phyloP scores from a whole-genome alignment of 2,797 vertebrate genomes.

The Hemibagrus guttatus region DNA sequence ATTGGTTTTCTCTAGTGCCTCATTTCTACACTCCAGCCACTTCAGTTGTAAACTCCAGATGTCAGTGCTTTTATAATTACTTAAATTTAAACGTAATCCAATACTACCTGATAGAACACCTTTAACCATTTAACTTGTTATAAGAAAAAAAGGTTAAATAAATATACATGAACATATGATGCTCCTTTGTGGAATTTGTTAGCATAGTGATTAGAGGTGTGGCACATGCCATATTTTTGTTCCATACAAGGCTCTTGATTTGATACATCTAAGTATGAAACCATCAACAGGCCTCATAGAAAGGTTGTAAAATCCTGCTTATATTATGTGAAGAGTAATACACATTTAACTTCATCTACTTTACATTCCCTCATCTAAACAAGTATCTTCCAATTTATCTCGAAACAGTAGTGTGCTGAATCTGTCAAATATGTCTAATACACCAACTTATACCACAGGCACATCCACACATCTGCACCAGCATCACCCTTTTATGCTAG shows the following conservation, averaged over 20 bases:
- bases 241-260: neutral
- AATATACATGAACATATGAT: neutral
- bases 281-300: neutral
- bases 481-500: neutral
- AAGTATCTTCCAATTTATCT: neutral
- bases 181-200: neutral
- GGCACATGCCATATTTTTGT: neutral
- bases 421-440: neutral
- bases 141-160: neutral
- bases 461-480: neutral
- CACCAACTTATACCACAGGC: neutral
- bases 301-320: neutral
- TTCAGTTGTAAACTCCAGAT: neutral
- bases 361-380: neutral
- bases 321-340: neutral
- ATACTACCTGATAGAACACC: no score
- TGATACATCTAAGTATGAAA: neutral
- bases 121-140: neutral
- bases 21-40: neutral
- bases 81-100: neutral
- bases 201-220: neutral
- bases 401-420: neutral
- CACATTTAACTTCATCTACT: neutral
- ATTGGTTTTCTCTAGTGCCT: neutral
- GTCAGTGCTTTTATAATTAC: neutral